Evolutionary conservation across 2,113 vertebrate genomes (phyloP), one percentile per base, ranked within the genome.

Genomic region (Cricetomys ansorgei): DNA sequence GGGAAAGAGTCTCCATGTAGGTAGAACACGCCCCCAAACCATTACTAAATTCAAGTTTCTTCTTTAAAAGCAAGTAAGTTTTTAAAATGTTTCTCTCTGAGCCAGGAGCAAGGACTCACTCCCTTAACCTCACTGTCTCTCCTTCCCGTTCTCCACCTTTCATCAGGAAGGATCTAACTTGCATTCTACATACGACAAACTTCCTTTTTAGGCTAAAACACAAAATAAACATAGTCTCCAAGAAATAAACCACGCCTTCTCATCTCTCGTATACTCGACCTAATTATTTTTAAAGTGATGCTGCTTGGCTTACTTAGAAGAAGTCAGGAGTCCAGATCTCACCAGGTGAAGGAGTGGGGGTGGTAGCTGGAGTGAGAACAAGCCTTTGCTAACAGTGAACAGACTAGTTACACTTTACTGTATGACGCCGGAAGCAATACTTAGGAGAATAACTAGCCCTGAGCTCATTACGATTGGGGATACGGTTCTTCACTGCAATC

Each of bases 201-300:
- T 95, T 95, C 94, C 94, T 94, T 95, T 94, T 94, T 84, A 89
- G 93, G 89, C 62, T 79, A 91, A 96, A 94, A 91, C 57, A 87
- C 48, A 87, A 88, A 95, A 95, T 55, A 88, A 88, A 75, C 0
- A 73, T 2, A 59, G 40, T 67, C 72, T 50, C 72, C 50, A 40
- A 77, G 48, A 92, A 96, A 75, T 43, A 43, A 90, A 70, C 57
- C 88, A 55, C n/a, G 53, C 45, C 34, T 43, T 93, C 73, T 67
- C 86, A 40, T 77, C 87, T 57, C 29, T 53, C 53, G 29, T 50
- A 73, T 65, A 79, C 27, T 34, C 48, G 50, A 17, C 21, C 43
- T 85, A 23, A 45, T 95, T 84, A 40, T 43, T 83, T 93, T 83
- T 65, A 48, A 87, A 83, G 91, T 10, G 57, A 55, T 31, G 29